These are phyloP conservation scores for Okamejei kenojei DNA, from an alignment of 2,797 vertebrate species.

Conservation along the genomic window DNA sequence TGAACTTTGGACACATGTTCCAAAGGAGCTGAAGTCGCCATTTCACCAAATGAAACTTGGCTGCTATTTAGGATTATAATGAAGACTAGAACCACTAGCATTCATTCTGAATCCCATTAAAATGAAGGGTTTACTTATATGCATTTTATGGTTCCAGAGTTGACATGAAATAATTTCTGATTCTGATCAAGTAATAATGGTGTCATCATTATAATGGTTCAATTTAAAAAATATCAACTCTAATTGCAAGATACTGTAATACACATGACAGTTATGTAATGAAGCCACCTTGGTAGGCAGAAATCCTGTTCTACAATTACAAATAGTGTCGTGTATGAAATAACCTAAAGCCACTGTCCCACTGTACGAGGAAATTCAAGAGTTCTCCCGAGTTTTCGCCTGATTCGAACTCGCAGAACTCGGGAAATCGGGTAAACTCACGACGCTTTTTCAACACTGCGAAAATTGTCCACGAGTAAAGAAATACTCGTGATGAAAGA, in stretches of 20 bases:
- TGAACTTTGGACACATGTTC: neutral
- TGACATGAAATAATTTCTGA: neutral
- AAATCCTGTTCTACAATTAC: neutral
- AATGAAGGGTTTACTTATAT: neutral
- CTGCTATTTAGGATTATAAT: neutral
- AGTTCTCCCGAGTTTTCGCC: no score
- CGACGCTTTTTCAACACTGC: no score
- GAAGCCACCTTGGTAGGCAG: neutral
- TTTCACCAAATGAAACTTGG: neutral
- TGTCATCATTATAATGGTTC: neutral
- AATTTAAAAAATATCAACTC: neutral
- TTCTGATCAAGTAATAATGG: neutral
- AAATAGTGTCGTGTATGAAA: neutral
- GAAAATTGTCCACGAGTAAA: no score
- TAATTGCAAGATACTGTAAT: neutral
- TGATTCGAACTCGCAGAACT: no score
- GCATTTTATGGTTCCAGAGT: neutral
- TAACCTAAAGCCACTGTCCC: neutral
- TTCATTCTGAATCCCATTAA: neutral
- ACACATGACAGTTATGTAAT: neutral
- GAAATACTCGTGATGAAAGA: no score
- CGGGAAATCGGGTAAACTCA: no score
- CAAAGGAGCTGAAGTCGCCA: neutral
- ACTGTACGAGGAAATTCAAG: no score
- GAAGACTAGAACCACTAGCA: neutral